These are phyloP conservation scores for Ifrita kowaldi DNA, from an alignment of 2,113 vertebrate species.

Conservation along the genomic window DNA sequence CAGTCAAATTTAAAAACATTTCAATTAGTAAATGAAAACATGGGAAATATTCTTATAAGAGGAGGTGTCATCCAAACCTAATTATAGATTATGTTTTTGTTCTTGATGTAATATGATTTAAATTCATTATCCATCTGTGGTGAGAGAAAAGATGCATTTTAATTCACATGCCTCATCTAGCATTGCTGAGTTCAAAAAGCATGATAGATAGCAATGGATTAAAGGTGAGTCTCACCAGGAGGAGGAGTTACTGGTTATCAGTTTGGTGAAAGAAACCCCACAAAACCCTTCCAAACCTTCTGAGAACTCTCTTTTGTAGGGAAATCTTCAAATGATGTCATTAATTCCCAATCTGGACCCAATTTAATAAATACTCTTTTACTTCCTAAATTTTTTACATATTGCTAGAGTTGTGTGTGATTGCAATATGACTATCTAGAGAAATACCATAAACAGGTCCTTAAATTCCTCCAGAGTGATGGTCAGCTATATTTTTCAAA, in stretches of 20 bases:
- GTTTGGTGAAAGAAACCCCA: not conserved
- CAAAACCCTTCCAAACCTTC: not conserved
- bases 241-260: not conserved
- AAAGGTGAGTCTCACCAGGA: not conserved
- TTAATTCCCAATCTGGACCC: not conserved
- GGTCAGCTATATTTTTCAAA: not conserved
- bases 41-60: not conserved
- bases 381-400: not conserved
- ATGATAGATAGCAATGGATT: not conserved
- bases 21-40: constrained; percentile 10
- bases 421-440: not conserved
- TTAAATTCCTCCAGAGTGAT: not conserved
- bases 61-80: not conserved
- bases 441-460: not conserved
- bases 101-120: not conserved
- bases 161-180: not conserved
- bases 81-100: not conserved
- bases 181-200: not conserved
- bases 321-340: not conserved
- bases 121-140: constrained; percentile 23
- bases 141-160: not conserved
- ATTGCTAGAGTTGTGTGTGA: not conserved
- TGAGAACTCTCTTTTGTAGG: not conserved
- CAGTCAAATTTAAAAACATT: not conserved
- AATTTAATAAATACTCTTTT: not conserved